phyloP scores from a whole-genome alignment of 2,888 invertebrate genomes.

The Drosophila falleni region DNA sequence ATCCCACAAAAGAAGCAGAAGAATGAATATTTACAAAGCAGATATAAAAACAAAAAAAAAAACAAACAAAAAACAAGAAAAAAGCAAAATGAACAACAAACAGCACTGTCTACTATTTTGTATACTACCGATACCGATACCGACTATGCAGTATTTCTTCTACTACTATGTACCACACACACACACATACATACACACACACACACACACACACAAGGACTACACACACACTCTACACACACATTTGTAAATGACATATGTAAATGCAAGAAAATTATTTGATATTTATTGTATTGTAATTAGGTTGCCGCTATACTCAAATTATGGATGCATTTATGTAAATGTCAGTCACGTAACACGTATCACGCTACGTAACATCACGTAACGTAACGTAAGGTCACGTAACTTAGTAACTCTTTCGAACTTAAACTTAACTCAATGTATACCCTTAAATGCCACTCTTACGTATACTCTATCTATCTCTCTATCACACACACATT shows the following conservation, averaged over 20 bases:
- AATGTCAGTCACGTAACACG: conserved; percentile 52
- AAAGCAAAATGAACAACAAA: conserved; percentile 41
- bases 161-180: conserved; percentile 58
- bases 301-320: conserved; percentile 80
- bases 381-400: conserved; percentile 6
- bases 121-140: conserved; percentile 72
- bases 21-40: conserved; percentile 53
- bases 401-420: conserved; percentile 39
- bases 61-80: neutral
- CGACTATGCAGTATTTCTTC: conserved; percentile 73
- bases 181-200: conserved; percentile 39
- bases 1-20: conserved; percentile 32
- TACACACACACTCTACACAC: conserved; percentile 49
- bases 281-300: conserved; percentile 76
- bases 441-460: conserved; percentile 27
- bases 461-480: conserved; percentile 15
- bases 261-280: conserved; percentile 74
- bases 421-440: conserved; percentile 55
- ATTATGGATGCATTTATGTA: conserved; percentile 75
- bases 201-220: conserved; percentile 50
- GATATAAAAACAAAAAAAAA: conserved; percentile 19
- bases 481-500: conserved; percentile 4
- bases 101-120: conserved; percentile 79
- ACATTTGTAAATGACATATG: conserved; percentile 78
- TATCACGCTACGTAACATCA: conserved; percentile 34